Evolutionary conservation across 2,797 vertebrate genomes (phyloP).

Genomic region (Sciurus vulgaris): DNA sequence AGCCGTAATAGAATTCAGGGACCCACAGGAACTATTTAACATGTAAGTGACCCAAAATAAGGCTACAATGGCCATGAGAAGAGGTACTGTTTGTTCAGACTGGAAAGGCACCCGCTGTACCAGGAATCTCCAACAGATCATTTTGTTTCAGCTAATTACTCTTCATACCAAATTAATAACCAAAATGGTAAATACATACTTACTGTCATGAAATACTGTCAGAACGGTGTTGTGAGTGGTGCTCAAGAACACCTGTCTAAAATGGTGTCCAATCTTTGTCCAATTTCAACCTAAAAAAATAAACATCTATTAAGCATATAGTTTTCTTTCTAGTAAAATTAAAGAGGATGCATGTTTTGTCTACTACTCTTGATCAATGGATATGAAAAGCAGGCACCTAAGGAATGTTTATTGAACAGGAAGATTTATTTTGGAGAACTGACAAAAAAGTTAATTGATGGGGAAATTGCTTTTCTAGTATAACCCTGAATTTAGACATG

Average conservation of each 20-base stretch:
- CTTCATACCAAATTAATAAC: neutral
- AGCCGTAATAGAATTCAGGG: neutral
- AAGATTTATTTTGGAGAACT: slow-evolving; percentile 47
- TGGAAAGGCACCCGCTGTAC: neutral
- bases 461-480: slow-evolving; percentile 6
- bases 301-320: neutral
- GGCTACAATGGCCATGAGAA: neutral
- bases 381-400: slow-evolving; percentile 11
- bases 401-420: slow-evolving; percentile 41
- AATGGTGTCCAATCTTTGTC: neutral
- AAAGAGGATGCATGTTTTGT: slow-evolving; percentile 2
- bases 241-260: slow-evolving; percentile 34
- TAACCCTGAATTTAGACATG: slow-evolving; percentile 53
- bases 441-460: slow-evolving; percentile 33
- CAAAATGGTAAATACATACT: slow-evolving; percentile 59
- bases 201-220: slow-evolving; percentile 74
- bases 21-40: neutral
- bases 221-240: slow-evolving; percentile 16
- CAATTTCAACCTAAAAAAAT: slow-evolving; percentile 72
- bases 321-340: slow-evolving; percentile 30
- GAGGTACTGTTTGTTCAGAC: neutral
- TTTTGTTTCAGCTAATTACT: slow-evolving; percentile 6
- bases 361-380: neutral
- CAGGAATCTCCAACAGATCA: neutral
- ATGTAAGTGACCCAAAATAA: neutral